Evolutionary conservation across 2,113 vertebrate species (phyloP).

Genomic region (Dipodomys stephensi): DNA sequence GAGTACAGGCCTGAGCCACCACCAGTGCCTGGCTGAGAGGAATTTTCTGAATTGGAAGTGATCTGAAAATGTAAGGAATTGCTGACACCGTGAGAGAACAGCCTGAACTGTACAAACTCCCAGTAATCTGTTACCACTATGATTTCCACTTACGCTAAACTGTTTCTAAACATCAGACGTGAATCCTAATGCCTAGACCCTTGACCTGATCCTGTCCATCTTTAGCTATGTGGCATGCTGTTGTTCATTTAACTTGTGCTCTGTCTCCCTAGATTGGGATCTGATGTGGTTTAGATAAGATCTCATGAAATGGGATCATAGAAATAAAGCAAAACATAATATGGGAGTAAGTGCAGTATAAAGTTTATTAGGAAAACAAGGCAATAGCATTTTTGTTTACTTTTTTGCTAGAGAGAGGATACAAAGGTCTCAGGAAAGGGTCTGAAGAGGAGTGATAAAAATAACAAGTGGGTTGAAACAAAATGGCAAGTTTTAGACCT

Average conservation of each 20-base stretch:
- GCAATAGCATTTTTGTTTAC: too few species aligned
- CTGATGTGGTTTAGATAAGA: too few species aligned
- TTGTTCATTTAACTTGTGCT: neutral
- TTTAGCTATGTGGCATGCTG: neutral
- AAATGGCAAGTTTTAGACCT: neutral
- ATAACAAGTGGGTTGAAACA: neutral
- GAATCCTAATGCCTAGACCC: neutral
- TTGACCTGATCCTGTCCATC: neutral
- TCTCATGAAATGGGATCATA: neutral
- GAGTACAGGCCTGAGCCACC: too few species aligned
- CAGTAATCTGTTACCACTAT: too few species aligned
- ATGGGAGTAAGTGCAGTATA: neutral
- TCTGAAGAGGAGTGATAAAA: neutral
- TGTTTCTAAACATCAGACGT: too few species aligned
- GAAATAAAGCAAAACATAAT: neutral
- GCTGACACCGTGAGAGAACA: too few species aligned
- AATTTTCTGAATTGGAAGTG: neutral
- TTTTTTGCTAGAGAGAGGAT: neutral
- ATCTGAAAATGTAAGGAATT: neutral
- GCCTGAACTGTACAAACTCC: neutral
- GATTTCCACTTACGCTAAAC: neutral
- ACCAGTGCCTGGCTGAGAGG: neutral
- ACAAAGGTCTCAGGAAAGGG: neutral
- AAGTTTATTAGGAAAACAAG: constrained; percentile 22
- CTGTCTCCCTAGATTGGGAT: neutral